These are phyloP conservation scores for Polypedilum pembai DNA, from an alignment of 1,140 invertebrate species.

Conservation along the genomic window DNA sequence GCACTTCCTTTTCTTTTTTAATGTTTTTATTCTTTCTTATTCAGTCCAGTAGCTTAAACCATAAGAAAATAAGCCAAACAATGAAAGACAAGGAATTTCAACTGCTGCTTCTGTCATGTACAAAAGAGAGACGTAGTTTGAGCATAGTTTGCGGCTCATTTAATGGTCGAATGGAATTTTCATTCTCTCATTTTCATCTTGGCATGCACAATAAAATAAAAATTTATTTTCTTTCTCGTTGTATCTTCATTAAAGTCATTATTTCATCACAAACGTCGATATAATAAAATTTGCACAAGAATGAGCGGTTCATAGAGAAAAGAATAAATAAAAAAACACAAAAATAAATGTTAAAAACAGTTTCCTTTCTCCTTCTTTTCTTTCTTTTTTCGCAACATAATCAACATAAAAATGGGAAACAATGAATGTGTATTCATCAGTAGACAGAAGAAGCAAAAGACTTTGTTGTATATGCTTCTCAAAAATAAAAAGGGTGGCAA, in stretches of 20 bases:
- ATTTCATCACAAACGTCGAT: conserved; percentile 15
- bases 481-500: neutral
- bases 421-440: conserved; percentile 24
- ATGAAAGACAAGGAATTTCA: neutral
- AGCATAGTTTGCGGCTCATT: neutral
- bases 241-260: conserved; percentile 26
- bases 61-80: neutral
- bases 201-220: neutral
- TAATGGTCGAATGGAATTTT: neutral
- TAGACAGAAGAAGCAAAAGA: conserved; percentile 8
- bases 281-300: conserved; percentile 1
- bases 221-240: conserved; percentile 7
- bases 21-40: neutral
- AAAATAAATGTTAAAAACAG: conserved; percentile 24
- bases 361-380: conserved; percentile 11
- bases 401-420: conserved; percentile 23
- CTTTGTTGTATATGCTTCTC: neutral
- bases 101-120: neutral
- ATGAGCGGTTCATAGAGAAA: neutral
- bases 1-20: neutral
- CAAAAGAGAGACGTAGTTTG: neutral
- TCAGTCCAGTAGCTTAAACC: neutral
- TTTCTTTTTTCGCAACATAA: neutral
- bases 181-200: neutral
- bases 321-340: neutral